Conservation (phyloP, 2,888 invertebrate species). For the Thereva unica region DNA sequence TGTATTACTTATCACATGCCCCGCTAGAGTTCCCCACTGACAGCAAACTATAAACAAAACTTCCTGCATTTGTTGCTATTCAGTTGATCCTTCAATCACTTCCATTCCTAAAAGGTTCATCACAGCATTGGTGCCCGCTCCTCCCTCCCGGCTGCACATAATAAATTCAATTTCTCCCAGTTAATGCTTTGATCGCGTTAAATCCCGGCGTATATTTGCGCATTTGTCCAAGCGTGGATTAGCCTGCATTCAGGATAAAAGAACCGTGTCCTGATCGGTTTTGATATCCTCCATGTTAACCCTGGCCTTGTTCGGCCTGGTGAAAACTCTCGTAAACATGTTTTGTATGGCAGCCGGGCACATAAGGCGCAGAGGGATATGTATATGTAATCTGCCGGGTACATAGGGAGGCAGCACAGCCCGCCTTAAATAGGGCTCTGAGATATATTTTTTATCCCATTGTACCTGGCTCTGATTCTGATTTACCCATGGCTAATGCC, state of each 20-base stretch:
- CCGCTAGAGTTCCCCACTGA: no score
- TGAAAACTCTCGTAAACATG: constrained; percentile 21
- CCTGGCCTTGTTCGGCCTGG: not conserved
- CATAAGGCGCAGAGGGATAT: not conserved
- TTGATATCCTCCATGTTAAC: constrained; percentile 3
- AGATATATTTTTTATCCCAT: constrained; percentile 5
- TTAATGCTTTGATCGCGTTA: constrained; percentile 24
- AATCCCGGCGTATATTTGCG: constrained; percentile 7
- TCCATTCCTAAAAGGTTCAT: no score
- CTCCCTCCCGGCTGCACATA: no score
- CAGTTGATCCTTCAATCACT: no score
- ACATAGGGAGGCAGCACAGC: not conserved
- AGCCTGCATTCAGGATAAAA: constrained; percentile 10
- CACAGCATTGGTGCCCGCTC: no score
- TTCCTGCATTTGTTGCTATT: no score
- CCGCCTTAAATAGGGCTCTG: no score
- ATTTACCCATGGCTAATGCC: constrained; percentile 10
- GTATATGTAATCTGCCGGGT: constrained; percentile 12
- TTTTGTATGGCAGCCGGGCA: constrained; percentile 10
- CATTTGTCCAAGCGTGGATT: constrained; percentile 24
- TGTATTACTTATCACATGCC: no score
- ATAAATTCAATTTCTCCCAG: not conserved
- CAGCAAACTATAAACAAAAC: no score
- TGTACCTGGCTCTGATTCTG: constrained; percentile 4
- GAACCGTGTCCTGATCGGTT: not conserved